Conservation (phyloP, 2,888 invertebrate genomes). For the Torymus texanus region DNA sequence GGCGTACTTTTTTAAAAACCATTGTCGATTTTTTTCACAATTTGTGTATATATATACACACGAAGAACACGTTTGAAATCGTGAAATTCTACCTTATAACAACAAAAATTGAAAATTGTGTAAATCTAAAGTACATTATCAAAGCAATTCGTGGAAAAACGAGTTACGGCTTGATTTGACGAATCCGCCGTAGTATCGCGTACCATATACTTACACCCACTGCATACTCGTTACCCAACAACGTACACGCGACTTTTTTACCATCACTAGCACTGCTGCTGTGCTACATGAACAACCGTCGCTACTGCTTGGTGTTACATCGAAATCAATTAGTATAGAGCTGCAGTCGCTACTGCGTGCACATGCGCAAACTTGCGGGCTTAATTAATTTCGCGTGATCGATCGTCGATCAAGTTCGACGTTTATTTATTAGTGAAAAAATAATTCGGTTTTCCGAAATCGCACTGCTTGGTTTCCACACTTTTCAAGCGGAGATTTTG, state of each 20-base stretch:
- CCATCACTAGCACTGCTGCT: no score
- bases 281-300: background rate
- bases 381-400: conserved; percentile 43
- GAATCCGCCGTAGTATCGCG: no score
- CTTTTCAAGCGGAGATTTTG: conserved; percentile 6
- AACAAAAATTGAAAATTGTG: no score
- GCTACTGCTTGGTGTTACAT: background rate
- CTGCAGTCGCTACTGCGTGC: background rate
- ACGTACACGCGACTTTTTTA: no score
- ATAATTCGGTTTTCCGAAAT: background rate
- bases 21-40: no score
- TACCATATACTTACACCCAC: no score
- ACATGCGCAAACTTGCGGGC: background rate
- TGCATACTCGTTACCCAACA: no score
- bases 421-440: background rate
- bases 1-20: no score
- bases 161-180: background rate
- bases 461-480: background rate
- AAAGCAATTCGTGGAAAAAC: background rate
- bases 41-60: no score
- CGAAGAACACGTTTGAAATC: no score
- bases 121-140: no score
- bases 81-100: no score
- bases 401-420: conserved; percentile 6
- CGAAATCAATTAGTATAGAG: conserved; percentile 35